phyloP scores from a whole-genome alignment of 2,888 invertebrate genomes.

The Parasteatoda lunata region DNA sequence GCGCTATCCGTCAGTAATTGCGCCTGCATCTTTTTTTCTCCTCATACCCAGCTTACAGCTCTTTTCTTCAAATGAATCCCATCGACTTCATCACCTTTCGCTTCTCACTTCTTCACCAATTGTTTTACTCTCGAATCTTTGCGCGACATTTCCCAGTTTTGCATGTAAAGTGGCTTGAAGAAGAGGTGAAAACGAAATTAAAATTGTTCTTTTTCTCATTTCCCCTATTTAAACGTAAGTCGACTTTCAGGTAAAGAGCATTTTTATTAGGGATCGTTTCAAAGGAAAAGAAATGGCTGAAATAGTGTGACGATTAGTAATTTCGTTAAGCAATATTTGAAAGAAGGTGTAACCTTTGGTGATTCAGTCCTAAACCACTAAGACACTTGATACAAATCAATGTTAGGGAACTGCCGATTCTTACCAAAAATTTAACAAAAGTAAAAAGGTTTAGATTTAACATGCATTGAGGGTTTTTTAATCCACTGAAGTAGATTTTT shows the following conservation, averaged over 20 bases:
- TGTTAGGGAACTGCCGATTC: too few species aligned
- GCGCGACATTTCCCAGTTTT: slow-evolving; percentile 35
- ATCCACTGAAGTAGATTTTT: too few species aligned
- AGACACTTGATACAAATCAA: background rate
- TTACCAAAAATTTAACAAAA: too few species aligned
- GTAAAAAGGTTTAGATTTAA: too few species aligned
- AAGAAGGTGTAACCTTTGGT: background rate
- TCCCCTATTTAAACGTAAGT: background rate
- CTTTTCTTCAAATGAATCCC: slow-evolving; percentile 50
- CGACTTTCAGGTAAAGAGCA: background rate
- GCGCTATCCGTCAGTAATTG: slow-evolving; percentile 62
- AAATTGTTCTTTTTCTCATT: slow-evolving; percentile 28
- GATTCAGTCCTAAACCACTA: background rate
- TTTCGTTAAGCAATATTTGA: background rate
- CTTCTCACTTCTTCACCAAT: slow-evolving; percentile 34
- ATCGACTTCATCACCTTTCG: slow-evolving; percentile 56
- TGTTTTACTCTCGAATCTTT: slow-evolving; percentile 50
- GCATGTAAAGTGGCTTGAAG: slow-evolving; percentile 60
- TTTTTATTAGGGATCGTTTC: background rate
- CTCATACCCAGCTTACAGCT: slow-evolving; percentile 1
- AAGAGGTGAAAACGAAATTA: slow-evolving; percentile 36
- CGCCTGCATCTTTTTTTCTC: slow-evolving; percentile 31
- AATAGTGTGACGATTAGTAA: background rate
- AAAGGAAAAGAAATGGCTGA: too few species aligned
- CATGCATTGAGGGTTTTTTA: too few species aligned